Percentiles rank a stretch among this genome's conserved stretches.
phyloP scores from a whole-genome alignment of 1,140 invertebrate species.

The Mesaphorura yosii region DNA sequence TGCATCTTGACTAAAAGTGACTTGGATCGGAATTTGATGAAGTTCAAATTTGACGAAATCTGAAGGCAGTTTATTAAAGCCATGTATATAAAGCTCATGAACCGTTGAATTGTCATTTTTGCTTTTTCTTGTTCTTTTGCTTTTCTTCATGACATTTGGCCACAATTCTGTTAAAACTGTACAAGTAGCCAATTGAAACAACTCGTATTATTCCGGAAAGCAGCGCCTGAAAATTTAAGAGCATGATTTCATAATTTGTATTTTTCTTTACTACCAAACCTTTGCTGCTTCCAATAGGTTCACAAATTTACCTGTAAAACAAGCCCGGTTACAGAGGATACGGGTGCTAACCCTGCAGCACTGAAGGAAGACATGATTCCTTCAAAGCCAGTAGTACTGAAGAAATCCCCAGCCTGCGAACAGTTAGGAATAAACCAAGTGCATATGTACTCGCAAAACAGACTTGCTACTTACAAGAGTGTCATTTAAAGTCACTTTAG shows the following conservation, averaged over 20 bases:
- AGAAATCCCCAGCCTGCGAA: conserved; percentile 59
- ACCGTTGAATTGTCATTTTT: too few species aligned
- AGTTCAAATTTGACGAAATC: too few species aligned
- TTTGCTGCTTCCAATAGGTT: background rate
- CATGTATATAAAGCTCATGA: too few species aligned
- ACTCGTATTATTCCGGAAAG: conserved; percentile 39
- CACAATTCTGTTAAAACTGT: conserved; percentile 39
- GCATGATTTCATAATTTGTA: background rate
- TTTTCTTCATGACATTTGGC: conserved; percentile 29
- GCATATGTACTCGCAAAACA: too few species aligned
- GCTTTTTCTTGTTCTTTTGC: conserved; percentile 26
- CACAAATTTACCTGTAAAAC: conserved; percentile 43
- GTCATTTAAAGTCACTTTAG: conserved; percentile 42
- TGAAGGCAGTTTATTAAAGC: too few species aligned
- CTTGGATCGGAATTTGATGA: too few species aligned
- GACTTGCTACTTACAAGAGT: too few species aligned
- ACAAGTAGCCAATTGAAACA: conserved; percentile 38
- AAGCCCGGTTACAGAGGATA: conserved; percentile 48
- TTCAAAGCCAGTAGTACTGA: conserved; percentile 70
- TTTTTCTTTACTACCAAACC: background rate
- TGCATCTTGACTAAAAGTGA: too few species aligned
- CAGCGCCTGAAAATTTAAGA: conserved; percentile 14
- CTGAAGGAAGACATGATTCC: conserved; percentile 67
- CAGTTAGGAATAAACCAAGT: background rate
- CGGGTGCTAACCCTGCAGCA: conserved; percentile 67